Percentiles rank a stretch among this genome's conserved stretches.
phyloP scores from a whole-genome alignment of 2,888 invertebrate species.

The Drosophila borborema region DNA sequence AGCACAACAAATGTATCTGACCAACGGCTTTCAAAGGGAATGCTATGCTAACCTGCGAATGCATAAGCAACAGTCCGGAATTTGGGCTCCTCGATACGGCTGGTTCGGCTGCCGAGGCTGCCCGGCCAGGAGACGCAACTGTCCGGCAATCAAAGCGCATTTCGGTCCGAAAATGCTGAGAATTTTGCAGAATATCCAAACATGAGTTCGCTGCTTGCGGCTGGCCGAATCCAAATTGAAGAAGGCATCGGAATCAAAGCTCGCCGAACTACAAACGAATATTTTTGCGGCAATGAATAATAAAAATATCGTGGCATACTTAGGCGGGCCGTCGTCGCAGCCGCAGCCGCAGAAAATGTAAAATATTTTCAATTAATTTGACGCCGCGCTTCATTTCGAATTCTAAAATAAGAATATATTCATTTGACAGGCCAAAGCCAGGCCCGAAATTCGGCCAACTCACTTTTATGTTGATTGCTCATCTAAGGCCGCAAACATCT shows the following conservation, averaged over 20 bases:
- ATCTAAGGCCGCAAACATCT: constrained; percentile 44
- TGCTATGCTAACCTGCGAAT: constrained; percentile 10
- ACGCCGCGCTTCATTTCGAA: constrained; percentile 59
- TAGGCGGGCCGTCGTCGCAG: constrained; percentile 19
- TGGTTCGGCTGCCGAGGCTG: neutral
- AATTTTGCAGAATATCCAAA: constrained; percentile 49
- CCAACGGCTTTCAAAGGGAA: constrained; percentile 19
- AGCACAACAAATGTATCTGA: constrained; percentile 54
- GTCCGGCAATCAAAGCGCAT: constrained; percentile 38
- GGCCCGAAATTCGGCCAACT: constrained; percentile 12
- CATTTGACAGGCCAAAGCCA: constrained; percentile 45
- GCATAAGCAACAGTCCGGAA: constrained; percentile 34
- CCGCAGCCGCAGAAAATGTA: constrained; percentile 59
- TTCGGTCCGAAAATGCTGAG: constrained; percentile 50
- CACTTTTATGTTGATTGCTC: constrained; percentile 60
- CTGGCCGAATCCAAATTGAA: constrained; percentile 38
- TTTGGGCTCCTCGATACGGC: constrained; percentile 7
- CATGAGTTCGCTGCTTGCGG: constrained; percentile 46
- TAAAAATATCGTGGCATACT: constrained; percentile 45
- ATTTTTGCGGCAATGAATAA: constrained; percentile 28
- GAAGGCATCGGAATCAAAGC: constrained; percentile 44
- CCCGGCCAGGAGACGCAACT: constrained; percentile 27
- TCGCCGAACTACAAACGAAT: constrained; percentile 53
- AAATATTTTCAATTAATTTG: constrained; percentile 78
- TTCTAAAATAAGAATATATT: constrained; percentile 70